Conservation (phyloP, 2,113 vertebrate species). For the Xiphias gladius region DNA sequence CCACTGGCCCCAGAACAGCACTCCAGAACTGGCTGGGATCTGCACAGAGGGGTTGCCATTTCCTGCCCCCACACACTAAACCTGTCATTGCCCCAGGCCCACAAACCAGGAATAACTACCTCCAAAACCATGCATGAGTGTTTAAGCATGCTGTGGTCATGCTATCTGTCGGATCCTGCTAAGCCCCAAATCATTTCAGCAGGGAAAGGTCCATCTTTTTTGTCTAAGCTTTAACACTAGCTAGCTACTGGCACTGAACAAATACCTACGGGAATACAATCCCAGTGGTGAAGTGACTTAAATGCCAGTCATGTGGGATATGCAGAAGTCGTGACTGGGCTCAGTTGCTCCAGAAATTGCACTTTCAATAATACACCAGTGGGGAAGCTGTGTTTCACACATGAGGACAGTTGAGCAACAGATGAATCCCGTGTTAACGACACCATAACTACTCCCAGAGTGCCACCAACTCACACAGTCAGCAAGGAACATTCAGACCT, state of each 20-base stretch:
- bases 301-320: constrained; percentile 65
- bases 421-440: constrained; percentile 51
- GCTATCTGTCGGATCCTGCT: constrained; percentile 46
- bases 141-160: constrained; percentile 54
- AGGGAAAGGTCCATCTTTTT: constrained; percentile 38
- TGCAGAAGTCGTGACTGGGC: constrained; percentile 44
- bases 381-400: constrained; percentile 22
- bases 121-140: constrained; percentile 41
- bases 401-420: constrained; percentile 50
- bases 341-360: constrained; percentile 45
- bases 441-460: constrained; percentile 30
- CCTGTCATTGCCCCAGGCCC: constrained; percentile 59
- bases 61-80: constrained; percentile 64
- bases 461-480: constrained; percentile 12
- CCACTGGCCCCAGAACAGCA: constrained; percentile 21
- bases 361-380: constrained; percentile 13
- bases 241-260: constrained; percentile 28
- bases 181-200: constrained; percentile 55
- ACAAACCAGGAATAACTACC: constrained; percentile 67
- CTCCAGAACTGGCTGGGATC: constrained; percentile 36
- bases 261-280: constrained; percentile 42
- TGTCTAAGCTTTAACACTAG: constrained; percentile 23
- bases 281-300: constrained; percentile 24
- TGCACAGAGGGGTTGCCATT: constrained; percentile 49
- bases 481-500: constrained; percentile 2